Percentiles rank a stretch among this genome's conserved stretches.
These are phyloP conservation scores for Hylia prasina DNA, from an alignment of 2,113 vertebrate species.

Conservation along the genomic window DNA sequence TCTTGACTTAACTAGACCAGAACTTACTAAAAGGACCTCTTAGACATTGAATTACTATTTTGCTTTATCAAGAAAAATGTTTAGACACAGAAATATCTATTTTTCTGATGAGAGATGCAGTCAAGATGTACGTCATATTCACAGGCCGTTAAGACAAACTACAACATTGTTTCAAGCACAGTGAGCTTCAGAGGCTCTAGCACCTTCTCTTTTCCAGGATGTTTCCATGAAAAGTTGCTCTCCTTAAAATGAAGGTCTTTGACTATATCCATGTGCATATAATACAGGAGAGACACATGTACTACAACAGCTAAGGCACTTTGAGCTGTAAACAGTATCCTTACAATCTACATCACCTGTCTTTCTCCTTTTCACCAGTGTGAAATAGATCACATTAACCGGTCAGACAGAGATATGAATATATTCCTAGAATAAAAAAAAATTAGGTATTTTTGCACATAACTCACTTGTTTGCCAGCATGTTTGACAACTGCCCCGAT, in stretches of 20 bases:
- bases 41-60: background rate
- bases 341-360: background rate
- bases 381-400: background rate
- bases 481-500: slow-evolving; percentile 92
- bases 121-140: background rate
- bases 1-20: background rate
- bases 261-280: background rate
- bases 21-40: background rate
- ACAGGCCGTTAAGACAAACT: background rate
- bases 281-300: background rate
- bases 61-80: background rate
- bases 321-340: background rate
- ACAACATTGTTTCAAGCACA: background rate
- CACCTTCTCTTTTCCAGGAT: background rate
- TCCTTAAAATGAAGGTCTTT: background rate
- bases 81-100: background rate
- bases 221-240: background rate
- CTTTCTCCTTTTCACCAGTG: background rate
- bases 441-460: background rate
- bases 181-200: background rate
- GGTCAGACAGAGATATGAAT: background rate
- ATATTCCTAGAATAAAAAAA: background rate
- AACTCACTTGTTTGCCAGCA: slow-evolving; percentile 98
- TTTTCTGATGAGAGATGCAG: background rate
- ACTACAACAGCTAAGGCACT: background rate